These are phyloP conservation scores for Lacanobia wlatinum DNA, from an alignment of 2,888 invertebrate species.

Conservation along the genomic window DNA sequence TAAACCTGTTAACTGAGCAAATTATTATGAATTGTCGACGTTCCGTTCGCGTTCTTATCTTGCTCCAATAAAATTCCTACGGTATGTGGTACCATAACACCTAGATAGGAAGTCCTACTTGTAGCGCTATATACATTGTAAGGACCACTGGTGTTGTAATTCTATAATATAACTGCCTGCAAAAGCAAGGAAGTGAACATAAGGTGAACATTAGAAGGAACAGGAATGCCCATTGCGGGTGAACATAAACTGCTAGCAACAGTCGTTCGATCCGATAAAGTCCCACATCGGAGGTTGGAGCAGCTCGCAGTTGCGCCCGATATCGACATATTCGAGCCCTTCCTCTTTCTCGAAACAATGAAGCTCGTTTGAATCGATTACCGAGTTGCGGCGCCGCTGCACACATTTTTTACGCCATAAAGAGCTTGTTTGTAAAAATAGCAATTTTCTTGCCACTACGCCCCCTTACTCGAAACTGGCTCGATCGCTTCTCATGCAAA, in stretches of 20 bases:
- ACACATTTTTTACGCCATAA: slow-evolving; percentile 79
- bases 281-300: slow-evolving; percentile 74
- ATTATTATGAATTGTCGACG: slow-evolving; percentile 77
- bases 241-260: slow-evolving; percentile 79
- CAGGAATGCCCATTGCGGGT: slow-evolving; percentile 77
- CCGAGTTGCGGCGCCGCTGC: slow-evolving; percentile 76
- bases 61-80: slow-evolving; percentile 42
- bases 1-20: slow-evolving; percentile 78
- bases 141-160: slow-evolving; percentile 37
- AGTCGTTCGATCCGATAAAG: slow-evolving; percentile 82
- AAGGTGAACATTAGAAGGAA: slow-evolving; percentile 78
- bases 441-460: slow-evolving; percentile 82
- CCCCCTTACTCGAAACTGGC: slow-evolving; percentile 78
- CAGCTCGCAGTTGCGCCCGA: slow-evolving; percentile 73
- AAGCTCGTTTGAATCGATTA: slow-evolving; percentile 83
- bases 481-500: slow-evolving; percentile 78
- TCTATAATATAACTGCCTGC: slow-evolving; percentile 55
- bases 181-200: slow-evolving; percentile 71
- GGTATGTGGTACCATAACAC: slow-evolving; percentile 28
- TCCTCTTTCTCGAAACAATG: slow-evolving; percentile 81
- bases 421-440: slow-evolving; percentile 84
- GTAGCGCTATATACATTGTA: slow-evolving; percentile 33
- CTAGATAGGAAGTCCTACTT: slow-evolving; percentile 22
- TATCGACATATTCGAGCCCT: slow-evolving; percentile 79
- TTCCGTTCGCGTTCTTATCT: slow-evolving; percentile 68